Base-by-base conservation (phyloP, 2,797 vertebrate genomes). In the Lagodon rhomboides region DNA sequence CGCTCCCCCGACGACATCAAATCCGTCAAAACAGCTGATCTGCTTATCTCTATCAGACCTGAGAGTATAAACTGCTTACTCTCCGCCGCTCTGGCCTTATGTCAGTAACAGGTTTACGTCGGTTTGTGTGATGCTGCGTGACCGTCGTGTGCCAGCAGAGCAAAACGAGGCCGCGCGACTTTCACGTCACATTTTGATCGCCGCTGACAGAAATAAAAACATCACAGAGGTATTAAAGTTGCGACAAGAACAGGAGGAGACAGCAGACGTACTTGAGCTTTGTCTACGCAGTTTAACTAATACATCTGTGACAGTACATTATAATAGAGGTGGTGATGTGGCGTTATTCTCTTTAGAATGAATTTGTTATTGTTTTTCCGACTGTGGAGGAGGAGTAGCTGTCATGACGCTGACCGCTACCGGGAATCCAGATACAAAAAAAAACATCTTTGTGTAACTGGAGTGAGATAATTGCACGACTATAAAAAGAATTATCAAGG, bases 21-120 rank as follows among this genome's bases (percentile, higher is more conserved):
- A 89, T 90, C 84, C 23, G 46, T 88, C 82, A 82, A 91, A 90
- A 89, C 87, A 87, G 91, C 89, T 91, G 77, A 93, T 89, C 90
- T 89, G 89, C 91, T 93, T 90, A 91, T 88, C 87, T 91, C 77
- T 81, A 73, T 85, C 87, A 85, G 84, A 88, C 56, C 84, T 84
- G 82, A 79, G 68, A 73, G 59, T 78, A 79, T 89, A 84, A 92
- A 93, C 86, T 87, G 89, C 87, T 90, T 82, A 89, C 82, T 76
- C 78, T 61, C 77, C 69, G 64, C 51, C 62, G 89, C 73, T 82
- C 68, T 80, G 86, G 79, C 77, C 76, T 64, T 38, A 82, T 85
- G 86, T 85, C 85, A 82, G 67, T 75, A 66, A 81, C 89, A 87
- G 88, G 78, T 86, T 90, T 86, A 83, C 74, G 34, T 34, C 9